Percentiles rank a stretch among this genome's conserved stretches.
Evolutionary conservation across 2,113 vertebrate species (phyloP).

Genomic region (Thamnophis sirtalis): DNA sequence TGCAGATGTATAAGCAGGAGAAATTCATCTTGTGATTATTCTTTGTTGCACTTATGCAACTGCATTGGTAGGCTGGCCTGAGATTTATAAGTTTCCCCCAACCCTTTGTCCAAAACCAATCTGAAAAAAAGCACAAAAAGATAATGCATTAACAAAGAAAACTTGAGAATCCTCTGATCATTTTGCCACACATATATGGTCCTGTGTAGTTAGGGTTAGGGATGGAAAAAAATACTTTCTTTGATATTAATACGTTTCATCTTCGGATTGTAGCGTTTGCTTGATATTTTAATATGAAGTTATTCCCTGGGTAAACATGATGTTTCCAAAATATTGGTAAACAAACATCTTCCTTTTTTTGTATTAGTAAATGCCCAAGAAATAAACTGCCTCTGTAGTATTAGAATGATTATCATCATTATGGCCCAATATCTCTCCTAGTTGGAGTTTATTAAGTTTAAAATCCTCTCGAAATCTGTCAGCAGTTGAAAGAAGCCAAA

Average conservation of each 20-base stretch:
- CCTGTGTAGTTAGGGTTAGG: neutral
- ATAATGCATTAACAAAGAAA: neutral
- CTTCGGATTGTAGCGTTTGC: neutral
- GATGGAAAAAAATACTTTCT: neutral
- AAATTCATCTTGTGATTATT: neutral
- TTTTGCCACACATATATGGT: neutral
- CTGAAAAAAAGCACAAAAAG: neutral
- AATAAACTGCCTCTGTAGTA: constrained; percentile 31
- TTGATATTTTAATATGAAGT: constrained; percentile 3
- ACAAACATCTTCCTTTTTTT: constrained; percentile 11
- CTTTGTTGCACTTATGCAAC: neutral
- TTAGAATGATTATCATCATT: constrained; percentile 38
- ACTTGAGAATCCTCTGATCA: neutral
- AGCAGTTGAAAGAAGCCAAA: constrained; percentile 58
- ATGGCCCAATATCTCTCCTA: constrained; percentile 34
- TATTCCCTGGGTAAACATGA: constrained; percentile 27
- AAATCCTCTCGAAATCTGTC: constrained; percentile 54
- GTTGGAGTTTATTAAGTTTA: constrained; percentile 59
- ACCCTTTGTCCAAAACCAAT: neutral
- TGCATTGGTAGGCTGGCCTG: neutral
- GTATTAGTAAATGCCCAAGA: constrained; percentile 33
- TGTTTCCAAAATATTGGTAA: constrained; percentile 23
- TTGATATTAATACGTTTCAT: neutral
- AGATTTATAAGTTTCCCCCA: neutral
- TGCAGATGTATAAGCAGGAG: neutral